Evolutionary conservation across 2,797 vertebrate genomes (phyloP), one percentile per base, ranked within the genome.

Genomic region (Muscicapa comitata): DNA sequence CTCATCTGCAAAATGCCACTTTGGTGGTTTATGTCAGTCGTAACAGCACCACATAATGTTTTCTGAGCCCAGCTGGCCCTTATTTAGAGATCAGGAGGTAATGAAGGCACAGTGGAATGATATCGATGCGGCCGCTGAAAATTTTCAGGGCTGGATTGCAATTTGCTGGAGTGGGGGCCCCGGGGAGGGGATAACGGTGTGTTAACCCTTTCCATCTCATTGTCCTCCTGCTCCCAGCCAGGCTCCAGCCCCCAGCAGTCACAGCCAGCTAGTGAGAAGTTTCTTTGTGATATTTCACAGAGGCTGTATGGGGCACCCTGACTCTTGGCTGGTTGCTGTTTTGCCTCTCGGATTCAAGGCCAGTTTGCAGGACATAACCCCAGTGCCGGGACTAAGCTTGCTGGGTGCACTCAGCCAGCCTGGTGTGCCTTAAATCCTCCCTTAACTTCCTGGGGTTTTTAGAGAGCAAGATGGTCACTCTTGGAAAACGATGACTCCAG

Each of bases 61-160:
- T 95, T 77, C 81, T 74, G 84, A 92, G 80, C 90, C 77, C 59
- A 94, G 71, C 88, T 94, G 86, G 61, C 81, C 93, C 86, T 93
- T 91, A 89, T 95, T 95, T 95, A 94, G 91, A 89, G 91, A 93
- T 88, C 91, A 87, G 71, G 72, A 93, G 65, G 67, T 95, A 97
- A 95, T 81, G 84, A 94, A 95, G 88, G 80, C 18, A 14, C 81
- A 74, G 72, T 72, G 61, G 42, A 93, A 87, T n/a, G 67, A 50
- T 79, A 91, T 29, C 11, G 2, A 50, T 47, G 67, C 1, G 3
- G 42, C 86, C 82, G 90, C 86, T 90, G 90, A 92, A 88, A 92
- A 76, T 90, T 71, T 76, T 95, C 90, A 83, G 67, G 2, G 2
- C 45, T 16, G 92, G 55, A 68, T 79, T 63, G 75, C 68, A 89